These are phyloP conservation scores for Anadara kagoshimensis DNA, from an alignment of 1,140 invertebrate species.

Conservation along the genomic window DNA sequence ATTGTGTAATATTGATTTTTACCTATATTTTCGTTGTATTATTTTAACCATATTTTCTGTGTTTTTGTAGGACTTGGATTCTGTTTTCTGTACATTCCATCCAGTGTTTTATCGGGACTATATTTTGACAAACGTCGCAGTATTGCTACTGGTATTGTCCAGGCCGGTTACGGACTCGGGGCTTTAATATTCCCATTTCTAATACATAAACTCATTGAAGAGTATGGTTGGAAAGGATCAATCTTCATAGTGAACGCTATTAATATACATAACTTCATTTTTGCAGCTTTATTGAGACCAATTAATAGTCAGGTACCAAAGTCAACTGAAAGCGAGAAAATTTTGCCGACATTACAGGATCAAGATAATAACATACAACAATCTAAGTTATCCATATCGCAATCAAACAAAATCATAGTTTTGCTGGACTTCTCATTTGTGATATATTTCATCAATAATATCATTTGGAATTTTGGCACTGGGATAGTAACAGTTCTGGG, in stretches of 20 bases:
- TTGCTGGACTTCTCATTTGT: slow-evolving; percentile 58
- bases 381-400: background rate
- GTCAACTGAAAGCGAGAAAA: no score
- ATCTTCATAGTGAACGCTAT: slow-evolving; percentile 91
- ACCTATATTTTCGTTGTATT: background rate
- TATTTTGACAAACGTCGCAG: slow-evolving; percentile 94
- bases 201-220: slow-evolving; percentile 79
- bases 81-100: slow-evolving; percentile 62
- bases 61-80: slow-evolving; percentile 58
- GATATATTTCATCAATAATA: slow-evolving; percentile 62
- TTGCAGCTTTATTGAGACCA: slow-evolving; percentile 53
- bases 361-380: background rate
- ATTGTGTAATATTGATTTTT: background rate
- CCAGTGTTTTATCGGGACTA: slow-evolving; percentile 78
- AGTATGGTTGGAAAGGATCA: slow-evolving; percentile 84
- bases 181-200: slow-evolving; percentile 84
- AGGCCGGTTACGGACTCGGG: slow-evolving; percentile 92
- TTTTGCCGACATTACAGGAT: no score
- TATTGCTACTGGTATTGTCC: slow-evolving; percentile 91
- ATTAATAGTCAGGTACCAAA: slow-evolving; percentile 3
- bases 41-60: background rate
- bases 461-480: slow-evolving; percentile 63
- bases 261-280: slow-evolving; percentile 78
- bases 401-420: slow-evolving; percentile 36
- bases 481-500: slow-evolving; percentile 51